Evolutionary conservation across 2,113 vertebrate genomes (phyloP).

Genomic region (Petrocephalus microphthalmus): DNA sequence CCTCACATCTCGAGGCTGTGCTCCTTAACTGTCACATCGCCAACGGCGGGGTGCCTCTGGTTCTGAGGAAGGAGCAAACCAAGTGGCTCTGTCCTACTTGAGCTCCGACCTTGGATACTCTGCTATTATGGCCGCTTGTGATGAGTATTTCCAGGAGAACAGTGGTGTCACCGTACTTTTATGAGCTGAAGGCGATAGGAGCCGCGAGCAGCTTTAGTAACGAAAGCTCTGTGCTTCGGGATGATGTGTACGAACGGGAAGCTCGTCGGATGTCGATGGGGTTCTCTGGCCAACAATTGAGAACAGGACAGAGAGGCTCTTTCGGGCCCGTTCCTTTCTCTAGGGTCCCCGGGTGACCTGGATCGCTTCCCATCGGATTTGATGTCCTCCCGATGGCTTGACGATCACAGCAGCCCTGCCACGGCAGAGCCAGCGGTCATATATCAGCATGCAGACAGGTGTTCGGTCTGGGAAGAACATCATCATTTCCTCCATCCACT

Average conservation of each 20-base stretch:
- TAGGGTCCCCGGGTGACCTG: neutral
- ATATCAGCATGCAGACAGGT: neutral
- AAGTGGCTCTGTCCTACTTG: neutral
- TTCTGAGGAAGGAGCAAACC: neutral
- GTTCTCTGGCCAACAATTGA: neutral
- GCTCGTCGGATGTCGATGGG: neutral
- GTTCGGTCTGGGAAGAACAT: slow-evolving; percentile 11
- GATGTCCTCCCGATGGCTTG: neutral
- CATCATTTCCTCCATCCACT: slow-evolving; percentile 1
- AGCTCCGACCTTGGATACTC: neutral
- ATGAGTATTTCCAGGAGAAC: neutral
- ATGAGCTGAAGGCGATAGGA: neutral
- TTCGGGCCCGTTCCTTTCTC: neutral
- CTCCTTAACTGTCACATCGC: neutral
- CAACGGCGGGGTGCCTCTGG: neutral
- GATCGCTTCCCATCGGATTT: neutral
- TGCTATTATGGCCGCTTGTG: neutral
- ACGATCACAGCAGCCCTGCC: neutral
- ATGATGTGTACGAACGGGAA: neutral
- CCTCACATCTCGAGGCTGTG: too few species aligned
- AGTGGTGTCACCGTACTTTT: neutral
- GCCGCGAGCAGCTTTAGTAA: neutral
- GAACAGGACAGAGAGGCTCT: neutral
- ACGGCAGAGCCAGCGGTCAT: neutral
- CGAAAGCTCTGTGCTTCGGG: neutral